Conservation (phyloP, 2,888 invertebrate genomes). For the Aelia acuminata region DNA sequence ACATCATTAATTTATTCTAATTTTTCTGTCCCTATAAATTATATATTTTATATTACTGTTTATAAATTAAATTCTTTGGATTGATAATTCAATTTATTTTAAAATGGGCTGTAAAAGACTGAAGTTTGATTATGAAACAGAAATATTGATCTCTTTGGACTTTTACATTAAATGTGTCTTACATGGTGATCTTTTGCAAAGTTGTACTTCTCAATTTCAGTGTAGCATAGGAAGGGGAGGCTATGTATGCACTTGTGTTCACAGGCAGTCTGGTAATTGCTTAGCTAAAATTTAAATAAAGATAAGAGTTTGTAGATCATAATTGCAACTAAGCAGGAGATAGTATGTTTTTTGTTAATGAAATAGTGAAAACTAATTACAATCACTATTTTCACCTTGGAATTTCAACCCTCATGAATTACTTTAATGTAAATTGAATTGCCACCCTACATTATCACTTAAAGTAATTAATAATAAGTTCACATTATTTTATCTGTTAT, state of each 20-base stretch:
- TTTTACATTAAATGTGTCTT: neutral
- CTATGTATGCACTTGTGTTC: constrained; percentile 10
- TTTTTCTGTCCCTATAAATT: too few relatives aligned
- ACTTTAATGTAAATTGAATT: too few relatives aligned
- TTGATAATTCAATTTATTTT: neutral
- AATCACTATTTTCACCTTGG: too few relatives aligned
- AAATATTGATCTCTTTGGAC: constrained; percentile 24
- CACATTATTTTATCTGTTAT: too few relatives aligned
- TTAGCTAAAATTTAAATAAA: neutral
- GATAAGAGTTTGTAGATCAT: neutral
- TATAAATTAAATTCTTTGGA: neutral
- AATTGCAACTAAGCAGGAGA: neutral
- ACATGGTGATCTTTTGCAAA: neutral
- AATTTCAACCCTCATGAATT: too few relatives aligned
- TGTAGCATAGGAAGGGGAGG: neutral
- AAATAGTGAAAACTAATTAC: too few relatives aligned
- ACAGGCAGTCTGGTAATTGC: constrained; percentile 3
- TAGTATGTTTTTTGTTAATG: too few relatives aligned
- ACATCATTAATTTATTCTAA: neutral
- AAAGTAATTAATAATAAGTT: too few relatives aligned
- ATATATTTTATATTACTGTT: neutral
- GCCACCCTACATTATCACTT: too few relatives aligned
- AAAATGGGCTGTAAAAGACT: constrained; percentile 26
- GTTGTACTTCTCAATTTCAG: constrained; percentile 2
- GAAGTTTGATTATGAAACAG: neutral